Evolutionary conservation across 2,113 vertebrate genomes (phyloP).

Genomic region (Camelus bactrianus): DNA sequence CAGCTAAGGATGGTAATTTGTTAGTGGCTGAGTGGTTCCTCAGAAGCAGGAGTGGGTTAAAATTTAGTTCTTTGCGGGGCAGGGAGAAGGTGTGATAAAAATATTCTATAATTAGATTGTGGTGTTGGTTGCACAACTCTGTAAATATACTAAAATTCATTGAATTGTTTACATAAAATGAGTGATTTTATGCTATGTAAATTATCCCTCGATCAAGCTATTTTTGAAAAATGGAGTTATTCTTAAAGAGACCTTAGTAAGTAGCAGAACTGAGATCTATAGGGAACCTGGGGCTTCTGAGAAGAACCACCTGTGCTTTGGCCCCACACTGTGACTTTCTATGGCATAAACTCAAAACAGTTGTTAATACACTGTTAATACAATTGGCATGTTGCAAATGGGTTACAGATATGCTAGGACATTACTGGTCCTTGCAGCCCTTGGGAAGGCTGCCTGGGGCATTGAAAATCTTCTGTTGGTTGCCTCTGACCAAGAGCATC

Average conservation of each 20-base stretch:
- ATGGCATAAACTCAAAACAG: background rate
- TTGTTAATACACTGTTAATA: constrained; percentile 36
- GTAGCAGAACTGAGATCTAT: constrained; percentile 25
- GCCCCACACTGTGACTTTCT: background rate
- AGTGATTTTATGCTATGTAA: constrained; percentile 33
- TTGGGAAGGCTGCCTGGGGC: background rate
- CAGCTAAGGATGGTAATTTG: background rate
- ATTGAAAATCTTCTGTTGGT: constrained; percentile 25
- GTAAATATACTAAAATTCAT: constrained; percentile 38
- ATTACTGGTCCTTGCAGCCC: constrained; percentile 16
- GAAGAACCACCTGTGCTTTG: constrained; percentile 42
- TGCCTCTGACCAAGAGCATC: background rate
- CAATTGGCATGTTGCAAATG: background rate
- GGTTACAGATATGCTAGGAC: constrained; percentile 30
- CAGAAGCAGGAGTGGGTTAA: background rate
- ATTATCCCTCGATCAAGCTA: constrained; percentile 11
- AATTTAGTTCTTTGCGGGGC: background rate
- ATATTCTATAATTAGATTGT: constrained; percentile 39
- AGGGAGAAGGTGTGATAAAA: background rate
- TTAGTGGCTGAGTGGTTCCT: background rate
- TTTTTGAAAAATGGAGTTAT: background rate
- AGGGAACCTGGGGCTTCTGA: background rate
- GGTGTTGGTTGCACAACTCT: background rate
- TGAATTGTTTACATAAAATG: constrained; percentile 29
- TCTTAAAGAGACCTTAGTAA: constrained; percentile 47